Base-by-base conservation (phyloP, 1,140 invertebrate species). In the Drosophila pseudoananassae region DNA sequence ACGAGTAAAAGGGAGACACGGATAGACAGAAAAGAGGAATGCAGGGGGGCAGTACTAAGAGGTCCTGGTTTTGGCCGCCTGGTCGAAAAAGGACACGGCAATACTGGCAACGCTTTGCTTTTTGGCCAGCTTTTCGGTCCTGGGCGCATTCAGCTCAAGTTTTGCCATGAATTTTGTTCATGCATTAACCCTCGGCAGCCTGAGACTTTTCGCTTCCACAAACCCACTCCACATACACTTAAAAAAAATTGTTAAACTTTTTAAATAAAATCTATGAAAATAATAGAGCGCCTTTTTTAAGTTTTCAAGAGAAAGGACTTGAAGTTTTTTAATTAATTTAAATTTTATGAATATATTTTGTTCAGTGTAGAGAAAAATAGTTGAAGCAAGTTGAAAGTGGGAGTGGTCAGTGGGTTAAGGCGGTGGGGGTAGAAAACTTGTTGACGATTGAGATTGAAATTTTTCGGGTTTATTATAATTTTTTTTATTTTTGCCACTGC, bases 391-490 rank as follows among this genome's bases (percentile, higher is more conserved):
- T 52, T 59, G 46, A 65, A 58, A 49, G 54, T 50, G 50, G 49
- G 43, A 36, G 36, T 64, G 12, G 61, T 46, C 68, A 17, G 65
- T 36, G 65, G 31, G 33, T 36, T 36, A 36, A 68, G 74, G 76
- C 57, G 61, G 57, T 66, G 75, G 82, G 83, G 61, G 61, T 55
- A 20, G 2, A 66, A 83, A 87, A 87, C 83, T 87, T 87, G 83
- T 87, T 87, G 83, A 87, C 83, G 78, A 87, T 87, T 87, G 75
- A 87, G 83, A 87, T 87, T 87, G 83, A 89, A 87, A 87, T 88
- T 87, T 83, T 69, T 87, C 58, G 71, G 80, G 74, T 76, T 80
- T 69, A 70, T 70, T 70, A 70, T 70, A 70, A 70, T 69, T 69
- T 69, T 68, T 55, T 49, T 50, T 9, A 1, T 15, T 50, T 25